Evolutionary conservation across 2,888 invertebrate species (phyloP).

Genomic region (Neoitamus cyanurus): DNA sequence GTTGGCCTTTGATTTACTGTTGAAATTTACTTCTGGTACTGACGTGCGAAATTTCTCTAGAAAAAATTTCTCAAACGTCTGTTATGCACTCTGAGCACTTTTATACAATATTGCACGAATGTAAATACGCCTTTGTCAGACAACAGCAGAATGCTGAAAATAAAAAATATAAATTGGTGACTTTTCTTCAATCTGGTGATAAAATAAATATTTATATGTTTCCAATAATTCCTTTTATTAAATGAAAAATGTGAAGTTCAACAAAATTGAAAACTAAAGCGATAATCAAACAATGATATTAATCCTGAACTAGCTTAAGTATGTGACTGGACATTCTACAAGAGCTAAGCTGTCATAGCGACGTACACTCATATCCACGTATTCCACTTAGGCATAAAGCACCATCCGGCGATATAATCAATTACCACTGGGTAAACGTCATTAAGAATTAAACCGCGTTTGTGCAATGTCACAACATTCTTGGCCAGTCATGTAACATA

Average conservation of each 20-base stretch:
- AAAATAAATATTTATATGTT: too few species aligned
- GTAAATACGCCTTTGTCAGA: too few species aligned
- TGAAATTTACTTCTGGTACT: not conserved
- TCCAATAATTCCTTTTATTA: too few species aligned
- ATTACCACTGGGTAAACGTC: constrained; percentile 32
- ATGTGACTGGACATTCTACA: not conserved
- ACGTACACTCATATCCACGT: not conserved
- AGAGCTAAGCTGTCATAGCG: not conserved
- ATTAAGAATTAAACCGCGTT: constrained; percentile 39
- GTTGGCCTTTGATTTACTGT: not conserved
- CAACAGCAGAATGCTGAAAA: too few species aligned
- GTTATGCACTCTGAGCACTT: too few species aligned
- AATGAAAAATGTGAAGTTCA: not conserved
- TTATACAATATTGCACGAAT: too few species aligned
- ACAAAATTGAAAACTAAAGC: not conserved
- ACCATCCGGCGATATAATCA: constrained; percentile 2
- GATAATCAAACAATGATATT: not conserved
- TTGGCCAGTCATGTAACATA: constrained; percentile 37
- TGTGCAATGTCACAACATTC: constrained; percentile 42
- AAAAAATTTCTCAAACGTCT: not conserved
- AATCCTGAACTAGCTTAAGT: not conserved
- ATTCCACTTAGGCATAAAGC: not conserved
- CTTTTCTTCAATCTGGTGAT: too few species aligned
- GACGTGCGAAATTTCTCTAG: not conserved
- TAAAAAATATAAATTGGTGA: too few species aligned